Base-by-base conservation (phyloP, 2,797 vertebrate genomes). In the Gallinago solitaria region DNA sequence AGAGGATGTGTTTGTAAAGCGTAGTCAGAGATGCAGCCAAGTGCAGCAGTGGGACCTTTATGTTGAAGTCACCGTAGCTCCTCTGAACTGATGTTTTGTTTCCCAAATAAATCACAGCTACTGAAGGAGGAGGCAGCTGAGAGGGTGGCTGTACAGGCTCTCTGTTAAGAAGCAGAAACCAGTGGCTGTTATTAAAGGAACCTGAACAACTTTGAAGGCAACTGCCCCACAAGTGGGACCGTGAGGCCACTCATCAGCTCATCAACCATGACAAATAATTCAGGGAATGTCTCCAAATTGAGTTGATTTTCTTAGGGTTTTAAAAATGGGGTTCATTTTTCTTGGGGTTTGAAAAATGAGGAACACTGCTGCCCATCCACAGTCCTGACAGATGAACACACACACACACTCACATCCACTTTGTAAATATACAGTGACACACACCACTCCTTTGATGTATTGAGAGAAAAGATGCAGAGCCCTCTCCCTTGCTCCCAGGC, bases 71-170 rank as follows among this genome's bases (percentile, higher is more conserved):
- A 60, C 33, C 0, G 3, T 76, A 76, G 28, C 54, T 61, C 61
- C 78, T 95, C 78, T 73, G 73, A 84, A 75, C 45, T 37, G 60
- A 24, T 75, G 61, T n/a, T 86, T 91, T 92, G 24, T 95, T 96
- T 90, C 86, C 74, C 84, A 83, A 79, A 93, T 74, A 94, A 94
- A 92, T 97, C 61, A 87, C 67, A 83, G 60, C 56, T 76, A 41
- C 47, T 5, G 25, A 92, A 93, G 67, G 61, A 93, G 73, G 20
- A 76, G 73, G 57, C 43, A 91, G 65, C 56, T 93, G 81, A 84
- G 37, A 65, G 11, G 5, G 35, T 20, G 67, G 30, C 59, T 74
- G 59, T 63, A 75, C 80, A 93, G 20, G 70, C 51, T 48, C 47
- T 88, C 69, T 91, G 41, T 81, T 91, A 94, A 81, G 89, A 86